Conservation (phyloP, 1,140 invertebrate species). For the Aphelinus atriplicis region DNA sequence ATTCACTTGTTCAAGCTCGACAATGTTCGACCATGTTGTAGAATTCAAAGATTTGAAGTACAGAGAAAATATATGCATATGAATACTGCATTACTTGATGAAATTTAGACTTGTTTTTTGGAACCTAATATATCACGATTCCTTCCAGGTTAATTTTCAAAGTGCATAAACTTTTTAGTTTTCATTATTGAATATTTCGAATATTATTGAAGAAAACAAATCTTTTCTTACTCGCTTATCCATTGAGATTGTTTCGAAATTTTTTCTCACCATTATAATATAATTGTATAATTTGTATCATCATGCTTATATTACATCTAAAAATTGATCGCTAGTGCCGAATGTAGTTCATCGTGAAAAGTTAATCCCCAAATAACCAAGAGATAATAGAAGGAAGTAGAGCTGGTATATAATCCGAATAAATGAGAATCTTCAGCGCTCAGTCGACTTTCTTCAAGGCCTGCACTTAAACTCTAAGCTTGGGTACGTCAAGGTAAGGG, state of each 20-base stretch:
- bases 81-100: slow-evolving; percentile 4
- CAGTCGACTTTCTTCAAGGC: slow-evolving; percentile 28
- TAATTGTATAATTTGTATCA: too few species aligned
- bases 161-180: too few species aligned
- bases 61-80: slow-evolving; percentile 29
- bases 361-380: slow-evolving; percentile 15
- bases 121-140: background rate
- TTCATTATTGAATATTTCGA: too few species aligned
- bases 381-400: background rate
- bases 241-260: too few species aligned
- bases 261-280: too few species aligned
- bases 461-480: slow-evolving; percentile 36
- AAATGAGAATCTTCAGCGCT: slow-evolving; percentile 23
- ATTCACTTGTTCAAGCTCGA: too few species aligned
- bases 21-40: slow-evolving; percentile 22
- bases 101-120: slow-evolving; percentile 17
- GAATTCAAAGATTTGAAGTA: slow-evolving; percentile 18
- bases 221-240: too few species aligned
- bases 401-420: slow-evolving; percentile 5
- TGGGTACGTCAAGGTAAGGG: slow-evolving; percentile 41
- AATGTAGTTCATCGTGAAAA: background rate
- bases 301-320: too few species aligned
- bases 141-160: too few species aligned
- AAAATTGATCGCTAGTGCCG: slow-evolving; percentile 1
- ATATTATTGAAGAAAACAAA: too few species aligned